Percentiles rank a stretch among this genome's conserved stretches.
Conservation (phyloP, 1,140 invertebrate genomes). For the Bombus pyrosoma region DNA sequence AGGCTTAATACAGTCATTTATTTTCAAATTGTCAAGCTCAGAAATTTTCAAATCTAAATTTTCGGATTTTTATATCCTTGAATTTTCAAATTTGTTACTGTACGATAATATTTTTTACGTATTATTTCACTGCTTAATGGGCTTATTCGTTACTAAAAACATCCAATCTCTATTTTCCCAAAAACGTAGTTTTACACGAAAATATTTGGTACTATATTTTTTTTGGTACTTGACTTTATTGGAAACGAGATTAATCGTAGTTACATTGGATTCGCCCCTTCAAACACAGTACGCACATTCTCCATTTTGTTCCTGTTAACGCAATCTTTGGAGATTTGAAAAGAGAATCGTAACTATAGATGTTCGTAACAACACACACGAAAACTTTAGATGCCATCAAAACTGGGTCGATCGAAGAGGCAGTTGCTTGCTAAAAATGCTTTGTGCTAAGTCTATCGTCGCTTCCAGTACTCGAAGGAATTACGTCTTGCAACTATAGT, state of each 20-base stretch:
- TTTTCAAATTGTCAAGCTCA: not conserved
- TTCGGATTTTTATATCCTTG: not conserved
- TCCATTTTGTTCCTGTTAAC: not conserved
- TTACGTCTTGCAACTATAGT: constrained; percentile 47
- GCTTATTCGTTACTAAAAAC: too few species aligned
- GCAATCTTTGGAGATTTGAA: not conserved
- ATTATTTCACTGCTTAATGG: too few species aligned
- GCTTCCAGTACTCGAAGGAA: constrained; percentile 55
- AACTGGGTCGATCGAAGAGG: constrained; percentile 64
- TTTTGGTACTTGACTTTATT: too few species aligned
- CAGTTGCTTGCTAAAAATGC: constrained; percentile 57
- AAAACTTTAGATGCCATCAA: constrained; percentile 57
- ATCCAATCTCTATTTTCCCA: too few species aligned
- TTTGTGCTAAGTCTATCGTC: constrained; percentile 55
- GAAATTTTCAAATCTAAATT: not conserved
- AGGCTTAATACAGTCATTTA: not conserved
- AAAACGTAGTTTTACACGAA: too few species aligned
- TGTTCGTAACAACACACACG: constrained; percentile 12
- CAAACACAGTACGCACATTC: not conserved
- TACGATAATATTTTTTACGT: too few species aligned
- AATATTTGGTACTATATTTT: too few species aligned
- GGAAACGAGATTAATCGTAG: too few species aligned
- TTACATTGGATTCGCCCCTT: not conserved
- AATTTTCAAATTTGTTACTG: too few species aligned
- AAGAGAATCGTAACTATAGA: not conserved